Evolutionary conservation across 2,888 invertebrate genomes (phyloP).

Genomic region (Osedax frankpressi): DNA sequence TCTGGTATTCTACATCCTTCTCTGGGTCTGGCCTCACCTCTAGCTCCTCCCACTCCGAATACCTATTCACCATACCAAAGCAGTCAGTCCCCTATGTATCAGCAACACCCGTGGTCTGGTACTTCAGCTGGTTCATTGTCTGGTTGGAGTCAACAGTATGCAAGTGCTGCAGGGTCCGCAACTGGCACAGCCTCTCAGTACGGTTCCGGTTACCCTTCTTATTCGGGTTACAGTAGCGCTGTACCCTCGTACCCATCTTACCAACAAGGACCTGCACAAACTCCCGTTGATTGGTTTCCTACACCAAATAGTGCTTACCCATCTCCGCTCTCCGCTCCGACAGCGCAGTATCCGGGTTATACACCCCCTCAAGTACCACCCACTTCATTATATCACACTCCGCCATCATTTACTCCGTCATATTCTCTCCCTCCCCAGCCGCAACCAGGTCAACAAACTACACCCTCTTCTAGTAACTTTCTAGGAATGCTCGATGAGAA

Average conservation of each 20-base stretch:
- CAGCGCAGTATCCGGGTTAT: neutral
- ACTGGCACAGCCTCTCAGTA: no score
- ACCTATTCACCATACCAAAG: neutral
- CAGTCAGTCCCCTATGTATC: neutral
- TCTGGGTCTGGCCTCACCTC: neutral
- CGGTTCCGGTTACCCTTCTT: neutral
- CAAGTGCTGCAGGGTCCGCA: no score
- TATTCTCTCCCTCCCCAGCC: neutral
- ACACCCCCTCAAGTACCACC: neutral
- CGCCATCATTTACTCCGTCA: neutral
- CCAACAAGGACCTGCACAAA: neutral
- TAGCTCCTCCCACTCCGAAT: neutral
- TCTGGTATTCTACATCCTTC: neutral
- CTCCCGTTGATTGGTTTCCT: neutral
- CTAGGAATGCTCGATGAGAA: neutral
- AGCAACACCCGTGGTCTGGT: neutral
- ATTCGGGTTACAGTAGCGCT: neutral
- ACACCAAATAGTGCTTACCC: neutral
- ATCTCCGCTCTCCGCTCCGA: neutral
- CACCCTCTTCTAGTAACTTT: neutral
- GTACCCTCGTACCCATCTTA: neutral
- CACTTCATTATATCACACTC: neutral
- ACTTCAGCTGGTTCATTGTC: neutral
- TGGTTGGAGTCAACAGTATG: neutral
- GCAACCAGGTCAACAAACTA: neutral